Evolutionary conservation across 2,888 invertebrate species (phyloP), one percentile per base, ranked within the genome.

Genomic region (Biston stratarius): DNA sequence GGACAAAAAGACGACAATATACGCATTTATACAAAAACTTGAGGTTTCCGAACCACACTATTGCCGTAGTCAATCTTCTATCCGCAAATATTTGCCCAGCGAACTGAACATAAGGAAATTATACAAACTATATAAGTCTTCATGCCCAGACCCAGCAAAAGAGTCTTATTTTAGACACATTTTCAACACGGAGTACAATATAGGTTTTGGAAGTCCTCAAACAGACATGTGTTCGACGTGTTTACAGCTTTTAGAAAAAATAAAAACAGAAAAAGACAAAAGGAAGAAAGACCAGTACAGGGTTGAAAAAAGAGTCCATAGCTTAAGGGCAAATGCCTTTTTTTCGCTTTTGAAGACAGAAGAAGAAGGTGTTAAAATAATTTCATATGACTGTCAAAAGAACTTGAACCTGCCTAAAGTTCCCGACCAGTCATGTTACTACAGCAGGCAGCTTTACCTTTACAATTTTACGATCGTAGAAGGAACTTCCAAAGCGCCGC

Each of bases 181-280:
- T 59, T 77, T 76, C 66, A 76, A 75, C 55, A 76, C 65, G 24
- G 51, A 56, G 14, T 76, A 70, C 61, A 75, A 75, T 68, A 70
- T 77, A 64, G 76, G 55, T 57, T 77, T 78, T 57, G 77, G 76
- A 24, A 70, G 66, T 57, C 75, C 76, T n/a, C 61, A 66, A 33
- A 74, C 73, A 15, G 75, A 78, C 59, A 71, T 76, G 40, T 77
- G 77, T 60, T 76, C 76, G 38, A 73, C 67, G 51, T 78, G 76
- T 62, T 34, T 72, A 49, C 62, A 63, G 63, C 44, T 24, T 33
- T 24, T 60, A 55, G 74, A 79, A 70, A 67, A 74, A 67, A 74
- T 80, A 33, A 79, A 80, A 69, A 40, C 52, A 48, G 72, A 71
- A 60, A 76, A 70, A 70, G 67, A 75, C 67, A 24, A 33, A 44